Base-by-base conservation (phyloP, 2,797 vertebrate species). In the Danio aesculapii region DNA sequence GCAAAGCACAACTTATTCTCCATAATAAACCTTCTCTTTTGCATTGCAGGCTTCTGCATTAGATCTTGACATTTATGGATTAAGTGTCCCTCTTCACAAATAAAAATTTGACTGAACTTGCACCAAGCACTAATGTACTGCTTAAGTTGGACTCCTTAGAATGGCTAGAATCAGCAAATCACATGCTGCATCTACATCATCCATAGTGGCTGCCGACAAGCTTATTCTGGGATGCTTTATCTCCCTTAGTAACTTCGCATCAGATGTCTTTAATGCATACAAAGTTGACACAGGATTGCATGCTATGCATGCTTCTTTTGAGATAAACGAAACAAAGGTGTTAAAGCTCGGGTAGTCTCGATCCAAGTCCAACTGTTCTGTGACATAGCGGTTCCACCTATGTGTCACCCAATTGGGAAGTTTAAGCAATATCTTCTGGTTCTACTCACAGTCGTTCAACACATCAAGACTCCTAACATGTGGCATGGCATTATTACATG, bases 1-100 rank as follows among this genome's bases (percentile, higher is more conserved):
- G 41, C 49, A 83, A 77, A 83, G 47, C 81, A 79, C 53, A 83
- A 12, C 21, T 67, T 83, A 61, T 79, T 83, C 11, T 79, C 81
- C 43, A 43, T 21, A 8, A 79, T 44, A 53, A 78, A 78, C 44
- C 50, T 66, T 61, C 19, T 72, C 50, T 47, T 79, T 61, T 83
- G 69, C 12, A 47, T 68, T 0, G 17, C 41, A 43, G 75, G 14
- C 39, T 1, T 77, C 67, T 46, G 30, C 61, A 49, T 53, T 39
- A 74, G 0, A n/a, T 61, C 61, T 67, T 19, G n/a, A 73, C 67
- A 73, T 66, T 83, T 73, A 8, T 73, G 59, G 13, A 77, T 50
- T 13, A 16, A 49, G 44, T 83, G 75, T 52, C 64, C 21, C 17
- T 83, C 75, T 58, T 50, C 19, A 73, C 82, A 79, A n/a, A 79